phyloP scores from a whole-genome alignment of 1,140 invertebrate species.

The Uloborus diversus region DNA sequence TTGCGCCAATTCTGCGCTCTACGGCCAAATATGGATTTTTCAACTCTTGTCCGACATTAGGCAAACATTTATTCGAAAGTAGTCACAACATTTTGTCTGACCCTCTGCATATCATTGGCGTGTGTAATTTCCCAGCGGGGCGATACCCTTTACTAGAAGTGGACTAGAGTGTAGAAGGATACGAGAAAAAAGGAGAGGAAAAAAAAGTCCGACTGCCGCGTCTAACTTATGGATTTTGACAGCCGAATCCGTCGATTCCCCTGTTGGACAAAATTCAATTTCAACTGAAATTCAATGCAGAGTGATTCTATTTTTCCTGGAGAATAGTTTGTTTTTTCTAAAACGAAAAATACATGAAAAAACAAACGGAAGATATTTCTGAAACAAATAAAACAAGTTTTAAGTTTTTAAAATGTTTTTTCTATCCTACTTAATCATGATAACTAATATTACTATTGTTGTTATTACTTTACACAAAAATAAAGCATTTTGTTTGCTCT shows the following conservation, averaged over 20 bases:
- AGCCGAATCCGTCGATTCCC: conserved; percentile 42
- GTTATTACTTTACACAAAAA: too few relatives aligned
- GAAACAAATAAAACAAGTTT: too few relatives aligned
- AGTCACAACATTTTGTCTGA: conserved; percentile 49
- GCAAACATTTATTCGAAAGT: conserved; percentile 49
- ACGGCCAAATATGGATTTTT: conserved; percentile 36
- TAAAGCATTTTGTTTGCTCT: too few relatives aligned
- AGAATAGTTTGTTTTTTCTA: background rate
- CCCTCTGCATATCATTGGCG: conserved; percentile 50
- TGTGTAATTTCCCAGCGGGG: conserved; percentile 46
- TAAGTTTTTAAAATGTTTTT: too few relatives aligned
- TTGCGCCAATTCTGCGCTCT: background rate
- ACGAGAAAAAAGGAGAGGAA: background rate
- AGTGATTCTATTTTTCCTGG: too few relatives aligned
- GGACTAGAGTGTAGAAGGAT: conserved; percentile 22
- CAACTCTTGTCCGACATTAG: conserved; percentile 20
- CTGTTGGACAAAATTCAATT: conserved; percentile 51
- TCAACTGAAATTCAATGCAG: conserved; percentile 1
- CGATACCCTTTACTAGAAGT: conserved; percentile 50
- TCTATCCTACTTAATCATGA: too few relatives aligned
- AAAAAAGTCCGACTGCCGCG: conserved; percentile 23
- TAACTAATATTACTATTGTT: too few relatives aligned
- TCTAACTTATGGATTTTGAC: conserved; percentile 53
- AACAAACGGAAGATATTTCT: too few relatives aligned
- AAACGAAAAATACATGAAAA: background rate